Evolutionary conservation across 2,113 vertebrate genomes (phyloP).

Genomic region (Chionis minor): DNA sequence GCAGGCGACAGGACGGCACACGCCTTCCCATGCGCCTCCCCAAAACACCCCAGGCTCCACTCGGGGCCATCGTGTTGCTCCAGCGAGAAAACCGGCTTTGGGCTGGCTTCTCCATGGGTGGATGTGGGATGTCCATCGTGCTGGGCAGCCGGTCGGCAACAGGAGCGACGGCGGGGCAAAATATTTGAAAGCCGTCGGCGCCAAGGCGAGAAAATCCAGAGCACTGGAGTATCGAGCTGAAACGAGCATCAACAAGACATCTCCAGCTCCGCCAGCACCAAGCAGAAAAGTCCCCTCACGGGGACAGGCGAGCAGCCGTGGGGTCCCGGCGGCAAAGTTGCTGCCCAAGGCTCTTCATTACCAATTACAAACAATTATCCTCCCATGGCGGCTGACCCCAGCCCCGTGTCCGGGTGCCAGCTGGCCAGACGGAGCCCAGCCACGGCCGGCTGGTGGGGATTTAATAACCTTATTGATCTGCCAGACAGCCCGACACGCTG

Average conservation of each 20-base stretch:
- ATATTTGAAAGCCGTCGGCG: not conserved
- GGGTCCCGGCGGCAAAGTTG: not conserved
- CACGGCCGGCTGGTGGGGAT: not conserved
- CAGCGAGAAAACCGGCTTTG: rapidly evolving
- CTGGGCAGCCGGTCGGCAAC: rapidly evolving
- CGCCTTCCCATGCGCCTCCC: rapidly evolving
- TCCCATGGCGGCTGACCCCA: not conserved
- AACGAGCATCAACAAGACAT: rapidly evolving
- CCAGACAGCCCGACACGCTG: not conserved
- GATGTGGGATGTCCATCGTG: rapidly evolving
- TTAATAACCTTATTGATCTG: not conserved
- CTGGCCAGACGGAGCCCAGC: not conserved
- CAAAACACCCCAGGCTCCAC: not conserved
- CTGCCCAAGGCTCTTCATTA: not conserved
- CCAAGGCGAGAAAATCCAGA: not conserved
- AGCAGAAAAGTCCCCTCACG: not conserved
- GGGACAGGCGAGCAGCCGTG: rapidly evolving
- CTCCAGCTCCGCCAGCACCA: rapidly evolving
- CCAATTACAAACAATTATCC: constrained; percentile 17
- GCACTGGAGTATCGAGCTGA: rapidly evolving
- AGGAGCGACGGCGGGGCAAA: rapidly evolving
- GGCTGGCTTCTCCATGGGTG: rapidly evolving
- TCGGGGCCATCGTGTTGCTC: rapidly evolving
- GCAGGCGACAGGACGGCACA: not conserved
- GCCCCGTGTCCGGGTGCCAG: not conserved